These are phyloP conservation scores for Scotopteryx bipunctaria DNA, from an alignment of 2,888 invertebrate genomes.

Conservation along the genomic window DNA sequence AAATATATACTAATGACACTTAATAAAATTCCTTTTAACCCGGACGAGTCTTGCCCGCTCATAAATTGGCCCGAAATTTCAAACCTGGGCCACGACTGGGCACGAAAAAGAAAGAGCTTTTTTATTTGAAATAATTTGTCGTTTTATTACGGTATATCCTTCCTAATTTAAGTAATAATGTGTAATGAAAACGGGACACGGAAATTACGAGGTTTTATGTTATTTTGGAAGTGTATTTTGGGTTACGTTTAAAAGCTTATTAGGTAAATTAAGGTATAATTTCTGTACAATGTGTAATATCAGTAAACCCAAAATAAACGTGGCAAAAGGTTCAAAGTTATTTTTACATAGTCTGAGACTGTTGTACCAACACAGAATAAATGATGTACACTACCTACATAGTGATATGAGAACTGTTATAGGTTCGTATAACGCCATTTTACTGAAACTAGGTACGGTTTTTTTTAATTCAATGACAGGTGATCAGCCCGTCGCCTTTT, in stretches of 20 bases:
- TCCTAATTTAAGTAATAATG: conserved; percentile 38
- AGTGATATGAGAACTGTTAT: too few species aligned
- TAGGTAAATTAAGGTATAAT: conserved; percentile 14
- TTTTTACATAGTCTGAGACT: too few species aligned
- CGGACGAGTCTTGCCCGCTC: conserved; percentile 46
- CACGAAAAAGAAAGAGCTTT: too few species aligned
- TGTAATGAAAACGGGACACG: conserved; percentile 33
- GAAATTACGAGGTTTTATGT: conserved; percentile 31
- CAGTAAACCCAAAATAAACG: too few species aligned
- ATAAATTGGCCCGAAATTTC: conserved; percentile 52
- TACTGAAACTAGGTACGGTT: too few species aligned
- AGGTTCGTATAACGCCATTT: too few species aligned
- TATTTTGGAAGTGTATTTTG: conserved; percentile 20
- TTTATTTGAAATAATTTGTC: conserved; percentile 48
- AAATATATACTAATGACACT: conserved; percentile 74
- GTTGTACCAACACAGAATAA: too few species aligned
- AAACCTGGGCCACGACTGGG: conserved; percentile 43
- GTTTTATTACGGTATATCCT: conserved; percentile 44
- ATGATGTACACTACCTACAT: too few species aligned
- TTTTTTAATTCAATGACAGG: too few species aligned
- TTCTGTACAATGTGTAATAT: too few species aligned
- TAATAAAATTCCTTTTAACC: conserved; percentile 68
- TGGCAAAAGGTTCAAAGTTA: too few species aligned
- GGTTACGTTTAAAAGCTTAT: conserved; percentile 8
- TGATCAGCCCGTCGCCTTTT: too few species aligned